Evolutionary conservation across 1,140 invertebrate species (phyloP), one percentile per base, ranked within the genome.

Genomic region (Sesamia nonagrioides): DNA sequence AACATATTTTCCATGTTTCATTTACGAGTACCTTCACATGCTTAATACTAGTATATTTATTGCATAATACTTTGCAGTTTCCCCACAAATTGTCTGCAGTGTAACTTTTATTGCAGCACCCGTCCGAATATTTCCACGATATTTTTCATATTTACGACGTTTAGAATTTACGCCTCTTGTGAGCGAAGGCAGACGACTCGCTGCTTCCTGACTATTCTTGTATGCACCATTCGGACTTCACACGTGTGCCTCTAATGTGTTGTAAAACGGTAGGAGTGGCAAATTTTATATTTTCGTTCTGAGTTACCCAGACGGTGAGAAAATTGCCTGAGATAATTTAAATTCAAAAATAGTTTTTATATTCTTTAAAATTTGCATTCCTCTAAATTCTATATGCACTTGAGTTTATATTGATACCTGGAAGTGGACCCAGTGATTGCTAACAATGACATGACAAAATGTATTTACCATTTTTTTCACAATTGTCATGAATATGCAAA

Each of bases 101-200:
- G 81, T 80, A 78, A 83, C 79, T 89, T 88, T 89, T 90, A 89
- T 84, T 78, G 72, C 83, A 48, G 73, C 84, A 78, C 78, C 66
- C 81, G 79, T 79, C 58, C 52, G 77, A 78, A 40, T 42, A 63
- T 69, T 86, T 84, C 79, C 79, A 82, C 71, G 80, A 88, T 91
- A 92, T 92, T 93, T 92, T 92, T 92, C 91, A 93, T 90, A 91
- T 92, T 93, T 94, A 93, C 88, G 89, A 92, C 83, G 86, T 90
- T 94, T 92, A 89, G 90, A 93, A 92, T 92, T 90, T 88, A 92
- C 86, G 85, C 86, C 83, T 77, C 81, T 84, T 80, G 81, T 81
- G 78, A 82, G 63, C 66, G 75, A 81, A 73, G 81, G 77, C 79
- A 84, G 86, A 66, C 61, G 89, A 90, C 78, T 88, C 83, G 85